Base-by-base conservation (phyloP, 1,140 invertebrate genomes). In the Nilaparvata lugens region DNA sequence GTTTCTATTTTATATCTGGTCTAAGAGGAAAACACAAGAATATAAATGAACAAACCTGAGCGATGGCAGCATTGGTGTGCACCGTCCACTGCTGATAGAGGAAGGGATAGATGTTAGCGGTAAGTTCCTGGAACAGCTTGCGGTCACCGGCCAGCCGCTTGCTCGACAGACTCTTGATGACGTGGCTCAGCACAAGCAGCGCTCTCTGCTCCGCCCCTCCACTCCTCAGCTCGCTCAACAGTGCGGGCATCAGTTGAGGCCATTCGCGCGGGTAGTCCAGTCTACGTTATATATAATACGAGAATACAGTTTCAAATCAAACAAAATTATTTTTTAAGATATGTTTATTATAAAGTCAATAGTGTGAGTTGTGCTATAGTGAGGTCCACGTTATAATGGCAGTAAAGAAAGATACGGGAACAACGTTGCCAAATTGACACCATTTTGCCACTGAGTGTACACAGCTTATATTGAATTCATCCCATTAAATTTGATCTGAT, bases 251-350 rank as follows among this genome's bases (percentile, higher is more conserved):
- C 58, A 97, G 72, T 51, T 84, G 82, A 4, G 83, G 83, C 95
- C 94, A 97, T 68, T 89, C 83, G 62, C 79, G 80, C 0, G 93
- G 93, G 72, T 85, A 92, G 71, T 96, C 94, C 63, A 85, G 81
- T 62, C 91, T 87, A 55, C 11, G 69, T 66, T 40, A n/a, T n/a
- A n/a, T n/a, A n/a, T n/a, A n/a, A n/a, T n/a, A n/a, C n/a, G n/a
- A n/a, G n/a, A n/a, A n/a, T n/a, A n/a, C 31, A 57, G 71, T 38
- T 62, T 61, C 43, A 62, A 56, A 11, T 18, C 19, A 54, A 54
- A 16, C 21, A 21, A 24, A 54, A 53, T 19, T 6, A 25, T n/a
- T 4, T 23, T 53, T 6, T 4, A 28, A 7, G 7, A 28, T 4
- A 28, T n/a, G 40, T 19, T 40, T 14, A 42, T 11, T 56, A 61